Evolutionary conservation across 2,888 invertebrate genomes (phyloP).

Genomic region (Chesias legatella): DNA sequence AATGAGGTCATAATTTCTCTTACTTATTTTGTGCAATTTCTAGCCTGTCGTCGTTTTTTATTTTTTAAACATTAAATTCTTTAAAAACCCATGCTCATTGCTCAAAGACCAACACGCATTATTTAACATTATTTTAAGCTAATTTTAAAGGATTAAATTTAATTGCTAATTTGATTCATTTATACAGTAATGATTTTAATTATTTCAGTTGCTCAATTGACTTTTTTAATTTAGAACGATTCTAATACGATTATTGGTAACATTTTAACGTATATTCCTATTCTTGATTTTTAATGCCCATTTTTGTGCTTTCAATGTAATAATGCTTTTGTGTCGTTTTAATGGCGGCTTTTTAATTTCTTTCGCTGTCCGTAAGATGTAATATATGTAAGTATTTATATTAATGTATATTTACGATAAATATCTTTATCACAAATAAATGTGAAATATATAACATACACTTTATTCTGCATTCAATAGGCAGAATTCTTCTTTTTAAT

Average conservation of each 20-base stretch:
- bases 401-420: constrained; percentile 11
- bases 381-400: constrained; percentile 49
- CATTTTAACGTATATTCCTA: constrained; percentile 4
- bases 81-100: too few species aligned
- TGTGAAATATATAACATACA: too few species aligned
- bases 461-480: too few species aligned
- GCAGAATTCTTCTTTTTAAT: constrained; percentile 11
- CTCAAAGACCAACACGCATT: too few species aligned
- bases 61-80: too few species aligned
- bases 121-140: too few species aligned
- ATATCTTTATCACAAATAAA: too few species aligned
- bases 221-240: background rate
- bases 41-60: too few species aligned
- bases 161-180: too few species aligned
- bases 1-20: too few species aligned
- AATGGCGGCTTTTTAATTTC: constrained; percentile 54
- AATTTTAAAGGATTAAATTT: too few species aligned
- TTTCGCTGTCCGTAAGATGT: constrained; percentile 49
- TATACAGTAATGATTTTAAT: background rate
- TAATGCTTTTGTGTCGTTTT: constrained; percentile 59
- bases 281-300: constrained; percentile 55
- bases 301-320: constrained; percentile 61
- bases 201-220: constrained; percentile 4
- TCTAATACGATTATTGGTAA: background rate
- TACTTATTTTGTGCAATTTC: too few species aligned